Percentiles rank a stretch among this genome's conserved stretches.
phyloP scores from a whole-genome alignment of 2,888 invertebrate genomes.

The Eurytoma californica region DNA sequence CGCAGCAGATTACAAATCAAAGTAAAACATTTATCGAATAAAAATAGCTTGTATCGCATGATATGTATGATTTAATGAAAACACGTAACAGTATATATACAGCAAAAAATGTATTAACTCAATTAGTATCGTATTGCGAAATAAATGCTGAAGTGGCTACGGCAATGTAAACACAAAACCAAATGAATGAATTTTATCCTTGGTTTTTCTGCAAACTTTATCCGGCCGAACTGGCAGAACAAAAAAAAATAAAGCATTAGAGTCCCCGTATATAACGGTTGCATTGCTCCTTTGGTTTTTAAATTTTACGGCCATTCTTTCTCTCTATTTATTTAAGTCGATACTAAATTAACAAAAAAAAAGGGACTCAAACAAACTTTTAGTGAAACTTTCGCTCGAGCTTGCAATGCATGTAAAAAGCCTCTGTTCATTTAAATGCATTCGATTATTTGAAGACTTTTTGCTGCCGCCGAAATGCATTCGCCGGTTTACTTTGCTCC shows the following conservation, averaged over 20 bases:
- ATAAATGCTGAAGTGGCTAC: not conserved
- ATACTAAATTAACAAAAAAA: slow-evolving; percentile 15
- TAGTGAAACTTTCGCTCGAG: slow-evolving; percentile 34
- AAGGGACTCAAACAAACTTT: slow-evolving; percentile 34
- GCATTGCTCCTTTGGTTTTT: slow-evolving; percentile 42
- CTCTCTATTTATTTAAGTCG: not conserved
- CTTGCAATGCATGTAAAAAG: slow-evolving; percentile 20
- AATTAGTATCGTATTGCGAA: not conserved
- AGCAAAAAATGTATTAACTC: too few species aligned
- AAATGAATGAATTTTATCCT: slow-evolving; percentile 6
- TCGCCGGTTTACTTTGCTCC: slow-evolving; percentile 15
- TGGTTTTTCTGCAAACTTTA: slow-evolving; percentile 11
- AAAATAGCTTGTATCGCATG: too few species aligned
- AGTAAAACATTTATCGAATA: too few species aligned
- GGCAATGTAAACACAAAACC: not conserved
- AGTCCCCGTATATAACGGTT: slow-evolving; percentile 13
- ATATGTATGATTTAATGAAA: not conserved
- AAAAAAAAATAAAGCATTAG: slow-evolving; percentile 31
- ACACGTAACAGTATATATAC: not conserved
- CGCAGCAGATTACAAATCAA: too few species aligned
- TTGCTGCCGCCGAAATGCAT: slow-evolving; percentile 16
- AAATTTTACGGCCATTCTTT: slow-evolving; percentile 28
- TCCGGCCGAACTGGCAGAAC: slow-evolving; percentile 3
- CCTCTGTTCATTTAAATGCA: slow-evolving; percentile 29
- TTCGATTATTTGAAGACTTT: slow-evolving; percentile 49